phyloP scores from a whole-genome alignment of 2,888 invertebrate species.

The Drosophila fulvimacula region DNA sequence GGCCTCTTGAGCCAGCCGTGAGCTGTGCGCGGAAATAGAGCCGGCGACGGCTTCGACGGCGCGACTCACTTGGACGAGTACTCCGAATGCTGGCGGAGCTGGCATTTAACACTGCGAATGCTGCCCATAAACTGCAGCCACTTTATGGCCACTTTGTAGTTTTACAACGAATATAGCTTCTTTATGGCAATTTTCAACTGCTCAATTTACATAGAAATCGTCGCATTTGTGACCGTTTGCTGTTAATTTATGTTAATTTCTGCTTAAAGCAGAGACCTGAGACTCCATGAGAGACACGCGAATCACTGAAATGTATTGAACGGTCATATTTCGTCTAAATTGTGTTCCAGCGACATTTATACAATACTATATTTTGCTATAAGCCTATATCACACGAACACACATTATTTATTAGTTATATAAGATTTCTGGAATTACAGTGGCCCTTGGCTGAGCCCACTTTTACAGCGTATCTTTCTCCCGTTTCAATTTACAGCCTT shows the following conservation, averaged over 20 bases:
- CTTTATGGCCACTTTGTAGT: constrained; percentile 74
- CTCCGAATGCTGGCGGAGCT: constrained; percentile 24
- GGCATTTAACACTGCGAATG: constrained; percentile 33
- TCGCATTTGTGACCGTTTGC: constrained; percentile 42
- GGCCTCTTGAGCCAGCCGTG: constrained; percentile 15
- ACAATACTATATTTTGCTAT: too few species aligned
- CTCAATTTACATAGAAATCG: constrained; percentile 72
- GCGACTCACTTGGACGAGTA: constrained; percentile 24
- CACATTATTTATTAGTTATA: too few species aligned
- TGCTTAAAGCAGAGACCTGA: background rate
- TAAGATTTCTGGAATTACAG: too few species aligned
- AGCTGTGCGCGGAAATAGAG: constrained; percentile 48
- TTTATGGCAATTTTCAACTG: constrained; percentile 60
- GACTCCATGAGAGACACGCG: background rate
- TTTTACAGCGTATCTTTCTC: too few species aligned
- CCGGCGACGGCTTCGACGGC: constrained; percentile 12
- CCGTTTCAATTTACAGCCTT: background rate
- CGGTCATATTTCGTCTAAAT: background rate
- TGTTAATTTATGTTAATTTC: constrained; percentile 72
- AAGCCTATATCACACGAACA: too few species aligned
- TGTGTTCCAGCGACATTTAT: background rate
- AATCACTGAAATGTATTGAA: background rate
- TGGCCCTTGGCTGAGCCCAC: too few species aligned
- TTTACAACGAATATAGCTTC: constrained; percentile 60
- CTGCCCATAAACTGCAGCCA: constrained; percentile 69